A percentile compares a stretch with the other conserved stretches of the same genome.
Conservation (phyloP, 2,888 invertebrate species). For the Proisotoma minuta region DNA sequence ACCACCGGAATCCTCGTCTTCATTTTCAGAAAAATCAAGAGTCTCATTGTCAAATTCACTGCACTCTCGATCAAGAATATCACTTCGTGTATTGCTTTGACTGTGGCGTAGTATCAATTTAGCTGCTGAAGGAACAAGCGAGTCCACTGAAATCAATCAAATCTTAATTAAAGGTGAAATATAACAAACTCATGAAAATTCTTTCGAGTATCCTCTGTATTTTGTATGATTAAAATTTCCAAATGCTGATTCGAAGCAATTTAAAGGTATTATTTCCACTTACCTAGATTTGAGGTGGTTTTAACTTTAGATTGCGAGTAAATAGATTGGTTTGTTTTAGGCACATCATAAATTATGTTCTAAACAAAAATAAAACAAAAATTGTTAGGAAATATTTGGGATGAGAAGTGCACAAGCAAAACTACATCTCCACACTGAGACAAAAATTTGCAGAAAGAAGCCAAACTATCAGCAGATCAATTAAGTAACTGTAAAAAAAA, state of each 20-base stretch:
- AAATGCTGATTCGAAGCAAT: no score
- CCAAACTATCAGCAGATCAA: no score
- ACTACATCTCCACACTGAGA: no score
- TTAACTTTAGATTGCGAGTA: conserved; percentile 45
- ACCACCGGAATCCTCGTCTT: no score
- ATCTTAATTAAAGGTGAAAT: background rate
- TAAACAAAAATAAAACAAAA: conserved; percentile 28
- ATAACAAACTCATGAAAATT: background rate
- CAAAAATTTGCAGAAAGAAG: no score
- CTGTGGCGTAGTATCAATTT: conserved; percentile 34
- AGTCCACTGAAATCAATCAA: conserved; percentile 11
- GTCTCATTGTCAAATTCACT: conserved; percentile 37
- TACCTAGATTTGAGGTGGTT: conserved; percentile 45
- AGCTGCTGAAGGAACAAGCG: conserved; percentile 45
- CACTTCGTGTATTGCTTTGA: conserved; percentile 25
- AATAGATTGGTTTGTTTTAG: conserved; percentile 46
- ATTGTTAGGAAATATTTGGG: conserved; percentile 4
- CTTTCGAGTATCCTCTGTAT: no score
- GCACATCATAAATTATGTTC: conserved; percentile 46
- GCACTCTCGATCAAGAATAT: conserved; percentile 32
- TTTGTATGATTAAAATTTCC: no score
- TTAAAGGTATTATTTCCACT: conserved; percentile 20
- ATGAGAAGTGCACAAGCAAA: no score
- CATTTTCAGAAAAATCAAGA: conserved; percentile 29
- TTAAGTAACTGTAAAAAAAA: no score